Evolutionary conservation across 2,797 vertebrate species (phyloP), one percentile per base, ranked within the genome.

Genomic region (Coregonus ussuriensis): DNA sequence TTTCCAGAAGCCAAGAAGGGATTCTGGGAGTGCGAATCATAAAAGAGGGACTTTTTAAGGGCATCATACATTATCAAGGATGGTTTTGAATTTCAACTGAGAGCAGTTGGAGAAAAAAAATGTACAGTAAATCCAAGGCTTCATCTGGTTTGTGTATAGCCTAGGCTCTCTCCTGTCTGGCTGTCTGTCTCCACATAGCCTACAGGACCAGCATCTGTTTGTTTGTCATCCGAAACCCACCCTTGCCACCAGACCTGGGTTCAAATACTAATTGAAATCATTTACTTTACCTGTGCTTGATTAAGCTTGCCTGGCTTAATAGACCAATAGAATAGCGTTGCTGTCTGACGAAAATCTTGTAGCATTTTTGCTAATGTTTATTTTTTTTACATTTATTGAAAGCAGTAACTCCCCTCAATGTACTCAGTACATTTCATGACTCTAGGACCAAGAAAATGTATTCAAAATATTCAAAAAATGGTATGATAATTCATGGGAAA

Each of bases 211-310:
- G 62, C 6, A 56, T 65, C 21, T 29, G 65, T 67, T 67, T 67
- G 15, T 67, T 35, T 67, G 31, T 67, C 65, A 67, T 16, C 25
- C 3, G 63, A 66, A 14, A 31, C 63, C 25, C 6, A 0, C 51
- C 76, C 75, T 84, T 14, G n/a, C 81, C 84, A 75, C 81, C 56
- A 6, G 7, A 59, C 4, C 56, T 9, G 56, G 6, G 56, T 59
- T 59, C 56, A 59, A 59, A 21, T n/a, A 18, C 5, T 59, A 21
- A 21, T 21, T 59, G 6, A 59, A 18, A 59, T 21, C 2, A 18
- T 59, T 21, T n/a, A 59, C 56, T 59, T 21, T 59, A 59, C 6
- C 56, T 59, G 56, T n/a, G 56, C n/a, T 59, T 59, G 56, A 47
- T 47, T 47, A 47, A 59, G 6, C 3, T 59, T 6, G 56, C 56